phyloP scores from a whole-genome alignment of 2,113 vertebrate species.

The Athene noctua region DNA sequence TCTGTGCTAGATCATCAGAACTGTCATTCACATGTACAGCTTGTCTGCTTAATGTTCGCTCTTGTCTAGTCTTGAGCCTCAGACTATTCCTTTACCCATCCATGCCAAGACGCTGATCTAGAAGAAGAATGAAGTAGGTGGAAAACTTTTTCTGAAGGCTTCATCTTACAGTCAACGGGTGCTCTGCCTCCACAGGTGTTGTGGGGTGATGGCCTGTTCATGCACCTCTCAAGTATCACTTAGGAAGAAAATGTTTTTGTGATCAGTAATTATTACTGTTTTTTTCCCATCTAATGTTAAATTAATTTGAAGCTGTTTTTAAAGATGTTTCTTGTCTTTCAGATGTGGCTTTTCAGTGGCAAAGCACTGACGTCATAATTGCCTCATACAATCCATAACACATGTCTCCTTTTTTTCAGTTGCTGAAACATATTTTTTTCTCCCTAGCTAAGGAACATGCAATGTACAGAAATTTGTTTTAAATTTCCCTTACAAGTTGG shows the following conservation, averaged over 20 bases:
- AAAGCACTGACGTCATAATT: not conserved
- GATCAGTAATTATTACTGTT: not conserved
- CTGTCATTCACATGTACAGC: not conserved
- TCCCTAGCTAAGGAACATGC: not conserved
- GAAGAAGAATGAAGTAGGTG: not conserved
- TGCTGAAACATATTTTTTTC: not conserved
- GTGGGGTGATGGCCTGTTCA: not conserved
- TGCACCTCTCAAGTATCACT: not conserved
- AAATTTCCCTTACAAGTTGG: not conserved
- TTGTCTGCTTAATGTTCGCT: not conserved
- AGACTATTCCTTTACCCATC: not conserved
- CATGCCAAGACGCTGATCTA: not conserved
- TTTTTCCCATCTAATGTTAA: not conserved
- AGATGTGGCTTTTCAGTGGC: not conserved
- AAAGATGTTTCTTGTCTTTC: not conserved
- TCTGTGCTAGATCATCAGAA: not conserved
- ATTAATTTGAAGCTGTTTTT: not conserved
- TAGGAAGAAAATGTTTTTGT: not conserved
- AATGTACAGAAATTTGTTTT: not conserved
- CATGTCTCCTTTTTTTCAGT: not conserved
- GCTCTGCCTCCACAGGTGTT: not conserved
- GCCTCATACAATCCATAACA: not conserved
- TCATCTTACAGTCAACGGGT: fast-evolving
- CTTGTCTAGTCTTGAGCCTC: not conserved
- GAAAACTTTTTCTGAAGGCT: not conserved